Percentiles rank a stretch among this genome's conserved stretches.
Evolutionary conservation across 2,797 vertebrate genomes (phyloP).

Genomic region (Hippocampus kuda): DNA sequence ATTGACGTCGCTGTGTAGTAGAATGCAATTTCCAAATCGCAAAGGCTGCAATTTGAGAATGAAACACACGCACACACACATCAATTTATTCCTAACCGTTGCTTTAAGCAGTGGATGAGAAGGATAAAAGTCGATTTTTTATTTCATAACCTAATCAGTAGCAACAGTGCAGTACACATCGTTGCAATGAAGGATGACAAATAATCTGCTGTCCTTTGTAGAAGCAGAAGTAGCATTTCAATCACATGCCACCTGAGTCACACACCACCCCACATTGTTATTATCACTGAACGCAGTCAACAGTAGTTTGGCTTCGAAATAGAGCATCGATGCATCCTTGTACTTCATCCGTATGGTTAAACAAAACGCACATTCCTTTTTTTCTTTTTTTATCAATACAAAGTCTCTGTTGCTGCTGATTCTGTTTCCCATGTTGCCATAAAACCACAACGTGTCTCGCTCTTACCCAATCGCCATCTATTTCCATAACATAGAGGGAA

Average conservation of each 20-base stretch:
- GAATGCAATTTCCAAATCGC: no score
- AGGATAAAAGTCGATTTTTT: no score
- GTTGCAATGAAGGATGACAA: background rate
- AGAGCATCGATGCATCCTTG: no score
- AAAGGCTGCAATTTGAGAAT: no score
- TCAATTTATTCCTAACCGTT: no score
- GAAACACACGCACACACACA: no score
- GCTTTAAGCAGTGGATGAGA: no score
- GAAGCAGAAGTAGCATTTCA: slow-evolving; percentile 3
- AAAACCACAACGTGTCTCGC: slow-evolving; percentile 49
- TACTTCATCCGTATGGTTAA: no score
- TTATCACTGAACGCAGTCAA: no score
- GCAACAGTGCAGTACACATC: background rate
- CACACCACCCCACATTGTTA: background rate
- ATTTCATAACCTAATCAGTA: background rate
- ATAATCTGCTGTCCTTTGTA: background rate
- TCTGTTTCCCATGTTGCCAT: slow-evolving; percentile 34
- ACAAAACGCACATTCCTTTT: background rate
- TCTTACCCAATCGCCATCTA: slow-evolving; percentile 71
- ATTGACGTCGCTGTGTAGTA: no score
- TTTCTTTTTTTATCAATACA: background rate
- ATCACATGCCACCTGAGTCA: background rate
- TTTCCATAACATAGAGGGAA: slow-evolving; percentile 65
- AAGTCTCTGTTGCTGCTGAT: background rate
- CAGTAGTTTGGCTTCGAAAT: no score